These are phyloP conservation scores for Glossosoma conforme DNA, from an alignment of 1,140 invertebrate species.

Conservation along the genomic window DNA sequence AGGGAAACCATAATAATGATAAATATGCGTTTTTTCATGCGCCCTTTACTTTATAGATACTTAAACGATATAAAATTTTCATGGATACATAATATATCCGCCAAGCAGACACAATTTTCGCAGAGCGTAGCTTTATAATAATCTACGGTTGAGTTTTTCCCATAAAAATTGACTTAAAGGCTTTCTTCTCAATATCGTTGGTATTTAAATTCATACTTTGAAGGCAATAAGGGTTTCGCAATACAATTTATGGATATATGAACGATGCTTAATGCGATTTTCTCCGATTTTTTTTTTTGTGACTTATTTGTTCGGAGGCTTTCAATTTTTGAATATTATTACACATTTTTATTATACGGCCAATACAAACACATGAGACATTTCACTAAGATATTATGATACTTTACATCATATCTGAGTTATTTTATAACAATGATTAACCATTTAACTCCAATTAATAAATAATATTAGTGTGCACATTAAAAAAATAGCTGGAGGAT, in stretches of 20 bases:
- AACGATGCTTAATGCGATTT: background rate
- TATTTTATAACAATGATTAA: too few species aligned
- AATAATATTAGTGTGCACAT: too few species aligned
- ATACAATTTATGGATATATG: conserved; percentile 22
- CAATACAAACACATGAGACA: too few species aligned
- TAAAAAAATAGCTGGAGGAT: too few species aligned
- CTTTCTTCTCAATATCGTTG: conserved; percentile 15
- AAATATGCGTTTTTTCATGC: conserved; percentile 27
- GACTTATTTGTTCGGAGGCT: too few species aligned
- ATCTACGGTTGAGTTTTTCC: conserved; percentile 24
- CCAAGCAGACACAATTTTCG: background rate
- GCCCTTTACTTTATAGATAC: conserved; percentile 21
- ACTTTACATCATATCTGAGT: too few species aligned
- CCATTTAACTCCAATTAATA: too few species aligned
- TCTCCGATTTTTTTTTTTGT: too few species aligned
- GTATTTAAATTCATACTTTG: conserved; percentile 17
- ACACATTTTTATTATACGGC: too few species aligned
- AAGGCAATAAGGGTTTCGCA: conserved; percentile 9
- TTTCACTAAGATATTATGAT: too few species aligned
- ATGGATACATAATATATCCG: conserved; percentile 20
- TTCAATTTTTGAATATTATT: too few species aligned
- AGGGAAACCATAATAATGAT: conserved; percentile 27
- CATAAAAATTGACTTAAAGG: conserved; percentile 29
- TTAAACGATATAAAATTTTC: conserved; percentile 29
- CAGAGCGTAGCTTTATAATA: conserved; percentile 17